Evolutionary conservation across 2,113 vertebrate species (phyloP), one percentile per base, ranked within the genome.

Genomic region (Nansenia antarctica): DNA sequence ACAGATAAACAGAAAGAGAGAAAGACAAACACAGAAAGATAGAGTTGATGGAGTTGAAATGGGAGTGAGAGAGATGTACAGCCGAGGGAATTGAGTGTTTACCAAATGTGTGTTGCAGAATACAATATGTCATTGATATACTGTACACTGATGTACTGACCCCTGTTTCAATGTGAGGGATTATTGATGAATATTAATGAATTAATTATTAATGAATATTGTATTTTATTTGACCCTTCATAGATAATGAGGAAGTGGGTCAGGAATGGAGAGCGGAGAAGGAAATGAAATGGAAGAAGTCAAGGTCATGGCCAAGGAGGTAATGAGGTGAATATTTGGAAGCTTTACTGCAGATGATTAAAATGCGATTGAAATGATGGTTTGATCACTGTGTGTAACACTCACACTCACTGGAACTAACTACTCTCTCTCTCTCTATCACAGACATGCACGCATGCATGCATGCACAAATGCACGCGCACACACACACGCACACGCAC

Each of bases 401-500:
- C 24, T 12, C 2, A 42, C 37, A 42, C 37, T 12, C 37, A 42
- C 37, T 12, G 35, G 35, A 4, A 37, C 35, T 4, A 37, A 37
- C 5, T 37, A 11, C 35, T 6, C 35, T 11, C 5, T 6, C 35
- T 6, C 9, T 37, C 9, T 37, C 35, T 37, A 37, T 6, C 37
- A 37, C 11, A 35, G 29, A 18, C 58, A 54, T 26, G 24, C 45
- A 39, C 1, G 3, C 32, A 55, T 47, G 11, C 12, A 26, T 1
- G 9, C 29, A 34, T 18, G 3, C 31, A 54, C 26, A 52, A 26
- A 55, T 31, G 54, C 39, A 65, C 34, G 18, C 20, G 29, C 20
- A 63, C 15, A 63, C 32, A 29, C 29, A 62, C 68, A 70, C 20
- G 18, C 24, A 57, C 60, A 64, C 66, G 59, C 59, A 37, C 45